Evolutionary conservation across 2,113 vertebrate genomes (phyloP).

Genomic region (Nyctibius bracteatus): DNA sequence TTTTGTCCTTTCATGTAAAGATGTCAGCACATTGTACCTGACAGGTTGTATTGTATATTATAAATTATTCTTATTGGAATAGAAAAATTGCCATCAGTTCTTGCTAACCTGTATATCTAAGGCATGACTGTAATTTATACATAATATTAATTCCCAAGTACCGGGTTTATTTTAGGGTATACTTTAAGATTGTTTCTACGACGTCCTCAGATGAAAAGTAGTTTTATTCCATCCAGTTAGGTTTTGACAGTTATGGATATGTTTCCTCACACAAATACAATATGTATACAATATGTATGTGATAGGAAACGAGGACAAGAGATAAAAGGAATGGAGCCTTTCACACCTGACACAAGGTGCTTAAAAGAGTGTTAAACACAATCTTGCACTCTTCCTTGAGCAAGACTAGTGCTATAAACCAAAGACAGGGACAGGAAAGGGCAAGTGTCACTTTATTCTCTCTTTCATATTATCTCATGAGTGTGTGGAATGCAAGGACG

Average conservation of each 20-base stretch:
- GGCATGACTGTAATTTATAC: not conserved
- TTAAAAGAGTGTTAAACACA: not conserved
- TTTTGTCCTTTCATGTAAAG: constrained; percentile 35
- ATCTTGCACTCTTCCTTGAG: not conserved
- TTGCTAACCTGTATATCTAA: not conserved
- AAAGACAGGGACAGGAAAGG: not conserved
- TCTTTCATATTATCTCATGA: not conserved
- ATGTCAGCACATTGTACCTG: not conserved
- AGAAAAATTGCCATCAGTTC: not conserved
- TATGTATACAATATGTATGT: rapidly evolving
- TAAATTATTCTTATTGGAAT: constrained; percentile 30
- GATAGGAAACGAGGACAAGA: not conserved
- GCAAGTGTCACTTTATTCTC: not conserved
- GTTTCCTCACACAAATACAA: not conserved
- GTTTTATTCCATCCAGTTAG: not conserved
- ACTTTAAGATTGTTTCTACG: not conserved
- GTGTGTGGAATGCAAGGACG: not conserved
- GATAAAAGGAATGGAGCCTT: not conserved
- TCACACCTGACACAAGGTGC: not conserved
- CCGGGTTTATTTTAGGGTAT: not conserved
- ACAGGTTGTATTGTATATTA: not conserved
- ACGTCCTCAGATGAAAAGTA: not conserved
- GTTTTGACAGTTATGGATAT: not conserved
- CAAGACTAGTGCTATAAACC: not conserved
- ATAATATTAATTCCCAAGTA: not conserved